phyloP scores from a whole-genome alignment of 2,113 vertebrate species.

The Falco punctatus region DNA sequence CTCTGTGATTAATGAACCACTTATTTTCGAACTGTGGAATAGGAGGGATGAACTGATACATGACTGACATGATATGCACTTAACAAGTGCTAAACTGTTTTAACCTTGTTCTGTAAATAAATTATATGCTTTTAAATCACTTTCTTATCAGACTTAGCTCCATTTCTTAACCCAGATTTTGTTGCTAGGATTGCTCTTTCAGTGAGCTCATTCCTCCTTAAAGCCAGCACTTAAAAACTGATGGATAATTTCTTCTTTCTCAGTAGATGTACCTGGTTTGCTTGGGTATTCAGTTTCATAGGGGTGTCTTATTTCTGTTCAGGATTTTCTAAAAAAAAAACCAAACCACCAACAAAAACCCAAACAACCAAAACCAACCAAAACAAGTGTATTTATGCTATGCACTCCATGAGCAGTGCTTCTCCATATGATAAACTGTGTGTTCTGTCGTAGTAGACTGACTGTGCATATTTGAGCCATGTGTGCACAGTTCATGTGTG shows the following conservation, averaged over 20 bases:
- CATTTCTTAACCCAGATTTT: background rate
- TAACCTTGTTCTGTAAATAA: background rate
- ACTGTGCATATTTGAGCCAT: background rate
- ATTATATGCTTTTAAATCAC: background rate
- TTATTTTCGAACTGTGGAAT: background rate
- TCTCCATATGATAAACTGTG: background rate
- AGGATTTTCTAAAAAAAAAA: background rate
- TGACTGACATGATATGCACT: background rate
- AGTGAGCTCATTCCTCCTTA: background rate
- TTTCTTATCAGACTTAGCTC: background rate
- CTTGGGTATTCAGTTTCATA: background rate
- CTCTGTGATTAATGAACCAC: background rate
- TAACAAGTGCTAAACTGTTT: background rate
- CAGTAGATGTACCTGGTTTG: background rate
- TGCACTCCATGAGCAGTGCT: background rate
- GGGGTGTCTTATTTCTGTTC: background rate
- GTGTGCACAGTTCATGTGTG: background rate
- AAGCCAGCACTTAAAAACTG: background rate
- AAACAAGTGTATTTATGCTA: background rate
- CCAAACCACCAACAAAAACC: background rate
- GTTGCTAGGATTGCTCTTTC: background rate
- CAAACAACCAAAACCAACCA: background rate
- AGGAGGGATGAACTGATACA: background rate
- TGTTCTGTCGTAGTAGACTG: background rate
- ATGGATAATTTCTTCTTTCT: background rate